Evolutionary conservation across 1,140 invertebrate genomes (phyloP).

Genomic region (Gonatopus flavifemur): DNA sequence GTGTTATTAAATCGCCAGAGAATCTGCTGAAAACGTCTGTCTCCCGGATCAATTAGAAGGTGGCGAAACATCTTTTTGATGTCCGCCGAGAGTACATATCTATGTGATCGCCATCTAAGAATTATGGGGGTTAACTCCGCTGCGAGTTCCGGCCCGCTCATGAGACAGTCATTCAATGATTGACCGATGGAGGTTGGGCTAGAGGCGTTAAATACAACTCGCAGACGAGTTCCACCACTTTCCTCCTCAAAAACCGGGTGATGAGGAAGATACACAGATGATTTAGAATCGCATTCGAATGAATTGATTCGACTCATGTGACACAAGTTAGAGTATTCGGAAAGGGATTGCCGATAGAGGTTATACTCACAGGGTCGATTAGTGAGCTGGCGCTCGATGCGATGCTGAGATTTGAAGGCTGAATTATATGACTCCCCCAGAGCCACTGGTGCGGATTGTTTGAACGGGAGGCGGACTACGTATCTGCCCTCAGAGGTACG

Average conservation of each 20-base stretch:
- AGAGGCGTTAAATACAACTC: slow-evolving; percentile 9
- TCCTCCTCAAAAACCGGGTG: neutral
- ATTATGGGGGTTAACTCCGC: neutral
- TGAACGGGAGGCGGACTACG: neutral
- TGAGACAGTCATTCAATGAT: neutral
- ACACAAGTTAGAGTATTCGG: neutral
- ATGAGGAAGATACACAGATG: neutral
- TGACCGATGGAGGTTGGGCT: neutral
- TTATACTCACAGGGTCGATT: neutral
- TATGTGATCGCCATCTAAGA: neutral
- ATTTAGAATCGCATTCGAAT: neutral
- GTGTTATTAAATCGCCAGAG: neutral
- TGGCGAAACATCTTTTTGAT: slow-evolving; percentile 2
- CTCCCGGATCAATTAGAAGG: neutral
- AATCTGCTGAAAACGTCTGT: slow-evolving; percentile 2
- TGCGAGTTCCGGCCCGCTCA: neutral
- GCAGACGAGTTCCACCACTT: neutral
- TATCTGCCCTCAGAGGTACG: slow-evolving; percentile 1
- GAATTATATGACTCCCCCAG: neutral
- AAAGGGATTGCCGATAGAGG: neutral
- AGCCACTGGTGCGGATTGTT: neutral
- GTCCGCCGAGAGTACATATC: slow-evolving; percentile 2
- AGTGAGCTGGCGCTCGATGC: neutral
- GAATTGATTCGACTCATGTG: neutral
- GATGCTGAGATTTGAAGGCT: neutral